Conservation (phyloP, 1,140 invertebrate genomes). For the Nylanderia fulva region DNA sequence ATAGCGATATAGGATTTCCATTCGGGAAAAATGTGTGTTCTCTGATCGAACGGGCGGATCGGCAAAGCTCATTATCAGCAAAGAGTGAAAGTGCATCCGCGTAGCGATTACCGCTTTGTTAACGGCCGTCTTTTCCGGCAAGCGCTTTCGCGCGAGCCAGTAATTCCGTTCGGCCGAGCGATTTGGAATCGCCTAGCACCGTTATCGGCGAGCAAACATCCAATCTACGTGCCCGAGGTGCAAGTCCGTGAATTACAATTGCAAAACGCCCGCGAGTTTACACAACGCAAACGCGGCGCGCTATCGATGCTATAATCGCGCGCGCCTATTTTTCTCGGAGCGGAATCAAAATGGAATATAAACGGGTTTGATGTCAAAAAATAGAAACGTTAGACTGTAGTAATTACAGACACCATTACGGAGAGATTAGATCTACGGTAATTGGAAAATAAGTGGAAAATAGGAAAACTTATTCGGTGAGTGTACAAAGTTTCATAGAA, state of each 20-base stretch:
- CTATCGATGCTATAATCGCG: constrained; percentile 40
- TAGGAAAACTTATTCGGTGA: not conserved
- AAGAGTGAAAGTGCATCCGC: constrained; percentile 69
- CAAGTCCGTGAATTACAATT: constrained; percentile 54
- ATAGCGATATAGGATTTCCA: not conserved
- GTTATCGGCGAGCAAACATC: constrained; percentile 27
- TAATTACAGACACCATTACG: no score
- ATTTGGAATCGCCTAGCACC: constrained; percentile 18
- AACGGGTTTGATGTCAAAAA: constrained; percentile 8
- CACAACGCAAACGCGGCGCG: constrained; percentile 29
- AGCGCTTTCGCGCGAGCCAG: constrained; percentile 1
- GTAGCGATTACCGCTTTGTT: constrained; percentile 57
- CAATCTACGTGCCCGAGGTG: constrained; percentile 44
- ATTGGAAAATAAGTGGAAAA: not conserved
- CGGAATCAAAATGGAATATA: constrained; percentile 21
- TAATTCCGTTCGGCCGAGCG: not conserved
- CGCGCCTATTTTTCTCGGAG: not conserved
- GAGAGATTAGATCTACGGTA: not conserved
- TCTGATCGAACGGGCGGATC: constrained; percentile 27
- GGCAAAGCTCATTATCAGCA: constrained; percentile 27
- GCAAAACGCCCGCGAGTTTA: constrained; percentile 42
- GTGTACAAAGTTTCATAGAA: not conserved
- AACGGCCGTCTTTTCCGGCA: constrained; percentile 39
- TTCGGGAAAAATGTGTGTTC: constrained; percentile 11
- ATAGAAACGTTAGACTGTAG: not conserved